Conservation (phyloP, 1,140 invertebrate genomes). For the Sitobion miscanthi region DNA sequence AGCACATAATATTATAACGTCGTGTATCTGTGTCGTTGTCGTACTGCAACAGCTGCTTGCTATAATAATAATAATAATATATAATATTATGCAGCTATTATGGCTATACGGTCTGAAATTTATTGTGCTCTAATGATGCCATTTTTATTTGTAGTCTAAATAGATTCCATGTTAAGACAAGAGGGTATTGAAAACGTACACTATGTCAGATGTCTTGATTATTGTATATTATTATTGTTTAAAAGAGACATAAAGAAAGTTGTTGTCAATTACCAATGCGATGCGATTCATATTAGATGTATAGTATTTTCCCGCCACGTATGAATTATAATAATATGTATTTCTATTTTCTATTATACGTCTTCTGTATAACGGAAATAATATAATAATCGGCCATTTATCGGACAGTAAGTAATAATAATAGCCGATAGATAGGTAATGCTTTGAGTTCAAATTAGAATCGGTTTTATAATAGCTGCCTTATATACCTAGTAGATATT, state of each 20-base stretch:
- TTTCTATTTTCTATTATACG: neutral
- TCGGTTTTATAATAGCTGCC: too few relatives aligned
- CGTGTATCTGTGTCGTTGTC: neutral
- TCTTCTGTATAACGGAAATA: neutral
- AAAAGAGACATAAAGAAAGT: neutral
- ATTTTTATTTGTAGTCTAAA: neutral
- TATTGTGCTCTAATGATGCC: neutral
- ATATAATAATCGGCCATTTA: neutral
- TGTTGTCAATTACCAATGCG: neutral
- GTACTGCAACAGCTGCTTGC: neutral
- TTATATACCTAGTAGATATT: too few relatives aligned
- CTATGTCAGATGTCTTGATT: conserved; percentile 12
- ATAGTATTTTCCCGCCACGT: neutral
- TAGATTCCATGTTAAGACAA: neutral
- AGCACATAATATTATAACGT: neutral
- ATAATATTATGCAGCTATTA: neutral
- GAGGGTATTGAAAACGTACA: neutral
- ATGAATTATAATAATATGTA: neutral
- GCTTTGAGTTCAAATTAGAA: too few relatives aligned
- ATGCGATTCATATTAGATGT: neutral
- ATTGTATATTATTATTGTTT: neutral
- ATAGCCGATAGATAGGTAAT: too few relatives aligned
- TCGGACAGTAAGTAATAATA: neutral
- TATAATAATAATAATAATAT: conserved; percentile 18
- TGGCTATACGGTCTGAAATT: neutral